phyloP scores from a whole-genome alignment of 2,888 invertebrate genomes.

The Parascotia fuliginaria region DNA sequence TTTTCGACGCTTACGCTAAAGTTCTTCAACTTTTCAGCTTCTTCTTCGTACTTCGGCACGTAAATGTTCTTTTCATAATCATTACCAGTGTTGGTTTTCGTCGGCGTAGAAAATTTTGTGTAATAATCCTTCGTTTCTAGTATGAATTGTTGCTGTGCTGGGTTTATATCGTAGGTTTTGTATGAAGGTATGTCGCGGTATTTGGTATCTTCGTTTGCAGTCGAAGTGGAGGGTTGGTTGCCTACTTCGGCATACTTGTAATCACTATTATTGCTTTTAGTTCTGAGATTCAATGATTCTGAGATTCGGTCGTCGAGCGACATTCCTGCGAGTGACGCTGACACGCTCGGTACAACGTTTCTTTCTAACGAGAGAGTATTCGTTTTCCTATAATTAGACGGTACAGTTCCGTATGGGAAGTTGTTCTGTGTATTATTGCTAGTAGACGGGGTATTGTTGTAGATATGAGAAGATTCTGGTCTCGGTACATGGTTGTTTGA shows the following conservation, averaged over 20 bases:
- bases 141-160: slow-evolving; percentile 69
- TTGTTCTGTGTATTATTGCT: slow-evolving; percentile 50
- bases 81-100: slow-evolving; percentile 53
- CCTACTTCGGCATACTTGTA: slow-evolving; percentile 64
- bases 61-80: slow-evolving; percentile 80
- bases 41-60: slow-evolving; percentile 71
- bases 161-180: slow-evolving; percentile 67
- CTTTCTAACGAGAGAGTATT: slow-evolving; percentile 58
- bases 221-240: slow-evolving; percentile 49
- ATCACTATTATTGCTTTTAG: slow-evolving; percentile 70
- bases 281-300: slow-evolving; percentile 78
- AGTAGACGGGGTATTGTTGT: slow-evolving; percentile 58
- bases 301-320: slow-evolving; percentile 81
- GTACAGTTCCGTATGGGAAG: slow-evolving; percentile 51
- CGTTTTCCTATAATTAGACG: slow-evolving; percentile 53
- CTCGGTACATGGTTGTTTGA: slow-evolving; percentile 44
- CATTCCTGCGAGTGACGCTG: slow-evolving; percentile 62
- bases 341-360: slow-evolving; percentile 45
- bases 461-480: slow-evolving; percentile 43
- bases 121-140: slow-evolving; percentile 79
- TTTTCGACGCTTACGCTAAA: slow-evolving; percentile 74
- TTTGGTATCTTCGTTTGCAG: slow-evolving; percentile 39
- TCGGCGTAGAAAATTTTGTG: slow-evolving; percentile 70
- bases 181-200: slow-evolving; percentile 71
- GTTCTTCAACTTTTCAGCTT: slow-evolving; percentile 68